Conservation (phyloP, 2,888 invertebrate species). For the Polydrusus cervinus region DNA sequence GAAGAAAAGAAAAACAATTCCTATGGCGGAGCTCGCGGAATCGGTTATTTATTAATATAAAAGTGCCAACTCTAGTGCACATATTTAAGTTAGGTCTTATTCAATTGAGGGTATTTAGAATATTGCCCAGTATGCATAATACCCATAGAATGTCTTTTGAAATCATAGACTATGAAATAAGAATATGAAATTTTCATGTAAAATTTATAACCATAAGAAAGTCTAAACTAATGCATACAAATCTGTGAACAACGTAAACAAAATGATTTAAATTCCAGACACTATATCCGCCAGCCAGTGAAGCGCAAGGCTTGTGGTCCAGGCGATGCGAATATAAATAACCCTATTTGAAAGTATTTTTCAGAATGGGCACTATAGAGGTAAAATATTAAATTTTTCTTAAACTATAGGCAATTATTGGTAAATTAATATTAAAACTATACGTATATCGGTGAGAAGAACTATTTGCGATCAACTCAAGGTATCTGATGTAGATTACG, state of each 20-base stretch:
- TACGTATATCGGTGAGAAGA: too few species aligned
- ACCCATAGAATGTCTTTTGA: background rate
- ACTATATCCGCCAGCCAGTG: constrained; percentile 40
- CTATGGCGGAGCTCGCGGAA: too few species aligned
- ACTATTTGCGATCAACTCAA: too few species aligned
- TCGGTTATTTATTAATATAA: too few species aligned
- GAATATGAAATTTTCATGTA: constrained; percentile 5
- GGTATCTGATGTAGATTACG: too few species aligned
- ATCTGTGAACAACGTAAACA: constrained; percentile 44
- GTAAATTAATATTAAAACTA: too few species aligned
- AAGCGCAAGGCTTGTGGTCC: constrained; percentile 42
- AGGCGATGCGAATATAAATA: constrained; percentile 44
- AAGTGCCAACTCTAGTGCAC: too few species aligned
- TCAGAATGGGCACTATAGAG: background rate
- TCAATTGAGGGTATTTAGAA: too few species aligned
- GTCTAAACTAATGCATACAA: constrained; percentile 50
- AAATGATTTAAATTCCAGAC: constrained; percentile 48
- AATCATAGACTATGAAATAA: constrained; percentile 4
- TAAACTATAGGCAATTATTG: too few species aligned
- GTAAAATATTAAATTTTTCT: too few species aligned
- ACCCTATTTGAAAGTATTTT: constrained; percentile 31
- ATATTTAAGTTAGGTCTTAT: background rate
- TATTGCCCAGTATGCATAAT: too few species aligned
- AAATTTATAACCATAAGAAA: constrained; percentile 25
- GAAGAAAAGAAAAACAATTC: too few species aligned